These are phyloP conservation scores for Leptopilina drosophilae DNA, from an alignment of 2,888 invertebrate species.

Conservation along the genomic window DNA sequence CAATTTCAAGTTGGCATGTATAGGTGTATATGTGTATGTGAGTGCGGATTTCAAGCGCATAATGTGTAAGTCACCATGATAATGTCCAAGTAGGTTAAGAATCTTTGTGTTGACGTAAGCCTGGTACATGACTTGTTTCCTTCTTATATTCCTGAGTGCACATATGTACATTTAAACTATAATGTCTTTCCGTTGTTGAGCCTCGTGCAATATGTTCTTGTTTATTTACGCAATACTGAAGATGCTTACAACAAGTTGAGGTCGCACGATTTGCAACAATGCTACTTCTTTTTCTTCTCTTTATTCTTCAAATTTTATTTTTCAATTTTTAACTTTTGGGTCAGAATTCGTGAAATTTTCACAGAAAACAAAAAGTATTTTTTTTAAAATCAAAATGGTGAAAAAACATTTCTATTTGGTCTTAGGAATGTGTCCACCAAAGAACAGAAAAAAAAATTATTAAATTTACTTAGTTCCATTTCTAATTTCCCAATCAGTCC, in stretches of 20 bases:
- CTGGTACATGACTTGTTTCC: constrained; percentile 29
- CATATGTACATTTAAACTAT: constrained; percentile 25
- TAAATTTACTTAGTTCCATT: no score
- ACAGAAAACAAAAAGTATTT: no score
- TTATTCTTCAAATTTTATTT: not conserved
- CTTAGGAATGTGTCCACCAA: no score
- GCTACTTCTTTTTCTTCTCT: not conserved
- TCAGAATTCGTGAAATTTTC: no score
- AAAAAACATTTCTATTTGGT: no score
- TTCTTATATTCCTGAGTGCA: constrained; percentile 29
- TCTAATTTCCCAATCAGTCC: no score
- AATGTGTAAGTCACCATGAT: constrained; percentile 1
- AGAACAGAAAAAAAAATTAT: no score
- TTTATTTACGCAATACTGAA: constrained; percentile 28
- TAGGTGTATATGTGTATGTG: not conserved
- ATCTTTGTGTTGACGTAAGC: constrained; percentile 33
- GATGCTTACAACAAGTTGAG: constrained; percentile 7
- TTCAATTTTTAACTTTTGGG: not conserved
- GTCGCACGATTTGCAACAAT: not conserved
- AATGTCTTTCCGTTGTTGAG: constrained; percentile 31
- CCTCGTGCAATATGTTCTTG: constrained; percentile 25
- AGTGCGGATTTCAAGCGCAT: not conserved
- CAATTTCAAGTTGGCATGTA: not conserved
- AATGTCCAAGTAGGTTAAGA: constrained; percentile 29
- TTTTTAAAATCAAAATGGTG: no score